These are phyloP conservation scores for Gadopsis marmoratus DNA, from an alignment of 2,797 vertebrate species.

Conservation along the genomic window DNA sequence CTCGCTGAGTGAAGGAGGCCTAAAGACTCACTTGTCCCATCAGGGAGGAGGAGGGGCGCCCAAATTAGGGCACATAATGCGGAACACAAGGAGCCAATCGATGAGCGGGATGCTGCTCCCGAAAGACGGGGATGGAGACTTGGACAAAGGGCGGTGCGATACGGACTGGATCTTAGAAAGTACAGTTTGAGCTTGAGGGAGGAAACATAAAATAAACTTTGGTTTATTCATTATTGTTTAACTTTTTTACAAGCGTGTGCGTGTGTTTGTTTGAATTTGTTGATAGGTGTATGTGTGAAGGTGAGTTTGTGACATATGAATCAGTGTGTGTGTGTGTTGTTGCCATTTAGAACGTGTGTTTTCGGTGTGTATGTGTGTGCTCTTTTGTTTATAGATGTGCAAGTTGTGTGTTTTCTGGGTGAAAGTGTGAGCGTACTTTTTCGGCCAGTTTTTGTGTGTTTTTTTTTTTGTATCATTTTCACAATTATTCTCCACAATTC, in stretches of 20 bases:
- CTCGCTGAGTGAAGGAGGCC: conserved; percentile 88
- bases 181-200: conserved; percentile 87
- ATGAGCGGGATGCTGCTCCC: conserved; percentile 91
- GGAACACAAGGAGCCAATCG: conserved; percentile 92
- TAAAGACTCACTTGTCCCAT: conserved; percentile 68
- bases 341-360: conserved; percentile 54
- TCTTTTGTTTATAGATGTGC: conserved; percentile 49
- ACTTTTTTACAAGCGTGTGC: conserved; percentile 52
- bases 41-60: conserved; percentile 57
- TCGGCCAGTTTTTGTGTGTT: conserved; percentile 32
- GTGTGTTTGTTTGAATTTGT: conserved; percentile 56
- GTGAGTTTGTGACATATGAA: conserved; percentile 35
- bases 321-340: conserved; percentile 41
- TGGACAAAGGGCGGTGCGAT: conserved; percentile 86
- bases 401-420: conserved; percentile 37
- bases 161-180: conserved; percentile 96
- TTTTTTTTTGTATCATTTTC: conserved; percentile 45
- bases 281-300: conserved; percentile 36
- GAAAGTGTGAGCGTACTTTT: conserved; percentile 34
- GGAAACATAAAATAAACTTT: conserved; percentile 46
- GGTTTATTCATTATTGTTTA: conserved; percentile 57
- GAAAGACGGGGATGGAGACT: conserved; percentile 81
- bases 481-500: conserved; percentile 58
- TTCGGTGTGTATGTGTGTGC: conserved; percentile 37
- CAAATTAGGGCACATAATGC: conserved; percentile 77